These are phyloP conservation scores for Siniperca undulata DNA, from an alignment of 2,797 vertebrate genomes.

Conservation along the genomic window DNA sequence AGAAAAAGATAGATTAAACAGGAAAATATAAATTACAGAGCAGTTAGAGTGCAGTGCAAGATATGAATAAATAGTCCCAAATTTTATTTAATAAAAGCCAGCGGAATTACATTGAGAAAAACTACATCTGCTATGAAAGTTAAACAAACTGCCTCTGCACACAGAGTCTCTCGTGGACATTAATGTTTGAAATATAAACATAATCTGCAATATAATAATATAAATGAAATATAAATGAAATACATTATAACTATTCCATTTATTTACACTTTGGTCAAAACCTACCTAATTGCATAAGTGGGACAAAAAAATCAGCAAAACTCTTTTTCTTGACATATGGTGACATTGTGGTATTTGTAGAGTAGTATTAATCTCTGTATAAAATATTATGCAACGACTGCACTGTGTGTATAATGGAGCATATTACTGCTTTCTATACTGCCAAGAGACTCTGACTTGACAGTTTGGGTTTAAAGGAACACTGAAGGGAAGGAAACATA, in stretches of 20 bases:
- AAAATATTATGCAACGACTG: slow-evolving; percentile 14
- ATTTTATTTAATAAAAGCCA: background rate
- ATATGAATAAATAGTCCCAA: too few relatives aligned
- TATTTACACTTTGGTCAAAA: background rate
- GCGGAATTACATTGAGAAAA: background rate
- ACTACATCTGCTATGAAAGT: background rate
- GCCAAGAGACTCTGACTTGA: slow-evolving; percentile 28
- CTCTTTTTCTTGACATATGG: slow-evolving; percentile 1
- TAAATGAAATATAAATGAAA: background rate
- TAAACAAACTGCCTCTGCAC: background rate
- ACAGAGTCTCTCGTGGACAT: background rate
- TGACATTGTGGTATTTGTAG: slow-evolving; percentile 2
- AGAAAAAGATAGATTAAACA: background rate
- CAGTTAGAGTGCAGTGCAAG: background rate
- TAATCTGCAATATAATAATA: background rate
- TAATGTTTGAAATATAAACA: slow-evolving; percentile 13
- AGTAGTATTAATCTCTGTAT: background rate
- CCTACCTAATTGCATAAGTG: background rate
- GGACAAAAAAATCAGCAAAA: background rate
- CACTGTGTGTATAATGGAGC: slow-evolving; percentile 10
- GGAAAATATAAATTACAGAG: background rate
- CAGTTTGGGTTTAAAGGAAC: slow-evolving; percentile 21
- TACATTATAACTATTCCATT: background rate
- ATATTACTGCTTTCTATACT: background rate
- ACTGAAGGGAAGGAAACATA: background rate